These are phyloP conservation scores for Brachyalestes nurse DNA, from an alignment of 2,797 vertebrate genomes.

Conservation along the genomic window DNA sequence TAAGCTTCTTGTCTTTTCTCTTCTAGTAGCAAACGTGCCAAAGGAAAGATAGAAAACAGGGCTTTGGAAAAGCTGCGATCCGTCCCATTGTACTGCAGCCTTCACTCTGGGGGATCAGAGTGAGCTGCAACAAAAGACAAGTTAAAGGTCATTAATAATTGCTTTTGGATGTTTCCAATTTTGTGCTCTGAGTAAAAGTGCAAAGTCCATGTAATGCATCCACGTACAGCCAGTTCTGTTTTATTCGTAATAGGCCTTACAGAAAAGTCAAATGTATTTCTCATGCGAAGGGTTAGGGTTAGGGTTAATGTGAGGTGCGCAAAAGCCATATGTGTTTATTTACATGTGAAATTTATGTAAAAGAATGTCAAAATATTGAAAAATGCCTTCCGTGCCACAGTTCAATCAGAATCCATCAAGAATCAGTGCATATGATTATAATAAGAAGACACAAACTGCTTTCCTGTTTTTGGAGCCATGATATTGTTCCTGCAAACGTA, in stretches of 20 bases:
- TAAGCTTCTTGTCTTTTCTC: conserved; percentile 29
- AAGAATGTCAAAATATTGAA: not conserved
- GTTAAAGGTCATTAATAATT: conserved; percentile 49
- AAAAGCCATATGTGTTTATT: too few species aligned
- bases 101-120: conserved; percentile 36
- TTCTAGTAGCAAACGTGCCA: conserved; percentile 30
- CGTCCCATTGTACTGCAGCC: conserved; percentile 45
- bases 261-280: too few species aligned
- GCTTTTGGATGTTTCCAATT: conserved; percentile 42
- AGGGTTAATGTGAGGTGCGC: too few species aligned
- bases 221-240: too few species aligned
- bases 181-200: conserved; percentile 3
- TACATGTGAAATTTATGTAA: too few species aligned
- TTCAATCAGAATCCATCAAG: not conserved
- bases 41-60: conserved; percentile 43
- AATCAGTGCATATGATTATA: too few species aligned
- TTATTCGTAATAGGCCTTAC: too few species aligned
- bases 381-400: not conserved
- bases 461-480: not conserved
- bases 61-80: conserved; percentile 42
- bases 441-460: not conserved
- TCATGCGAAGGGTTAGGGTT: too few species aligned
- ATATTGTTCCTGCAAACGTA: not conserved
- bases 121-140: conserved; percentile 24
- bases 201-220: conserved; percentile 2